phyloP scores from a whole-genome alignment of 2,797 vertebrate species.

The Falco cherrug region DNA sequence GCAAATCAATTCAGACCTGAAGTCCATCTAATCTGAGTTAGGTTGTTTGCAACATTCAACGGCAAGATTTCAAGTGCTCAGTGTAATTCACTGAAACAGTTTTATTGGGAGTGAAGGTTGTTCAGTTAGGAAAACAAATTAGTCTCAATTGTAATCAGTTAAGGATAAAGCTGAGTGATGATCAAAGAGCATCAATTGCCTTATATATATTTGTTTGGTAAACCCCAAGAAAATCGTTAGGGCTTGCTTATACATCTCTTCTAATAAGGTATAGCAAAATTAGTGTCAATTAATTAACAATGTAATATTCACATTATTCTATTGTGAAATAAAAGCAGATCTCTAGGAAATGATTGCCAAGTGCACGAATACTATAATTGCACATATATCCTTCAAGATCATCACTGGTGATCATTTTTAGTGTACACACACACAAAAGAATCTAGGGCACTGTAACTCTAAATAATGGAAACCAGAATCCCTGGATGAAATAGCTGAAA shows the following conservation, averaged over 20 bases:
- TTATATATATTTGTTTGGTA: background rate
- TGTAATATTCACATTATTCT: background rate
- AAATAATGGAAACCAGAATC: background rate
- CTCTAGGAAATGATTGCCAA: background rate
- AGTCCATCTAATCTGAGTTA: background rate
- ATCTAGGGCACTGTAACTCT: background rate
- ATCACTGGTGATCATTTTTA: background rate
- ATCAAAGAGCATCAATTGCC: background rate
- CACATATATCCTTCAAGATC: background rate
- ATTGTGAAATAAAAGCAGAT: background rate
- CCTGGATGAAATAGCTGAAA: background rate
- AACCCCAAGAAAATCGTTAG: background rate
- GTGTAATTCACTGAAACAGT: background rate
- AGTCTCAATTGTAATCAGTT: background rate
- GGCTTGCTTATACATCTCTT: background rate
- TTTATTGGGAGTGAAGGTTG: background rate
- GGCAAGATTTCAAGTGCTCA: background rate
- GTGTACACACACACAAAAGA: background rate
- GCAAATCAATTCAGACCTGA: background rate
- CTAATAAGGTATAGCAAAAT: background rate
- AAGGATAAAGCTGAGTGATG: constrained; percentile 12
- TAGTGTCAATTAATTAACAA: background rate
- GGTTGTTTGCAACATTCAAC: background rate
- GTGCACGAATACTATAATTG: background rate
- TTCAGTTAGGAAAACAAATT: constrained; percentile 40